Evolutionary conservation across 2,888 invertebrate species (phyloP).

Genomic region (Leptinotarsa rubiginosa): DNA sequence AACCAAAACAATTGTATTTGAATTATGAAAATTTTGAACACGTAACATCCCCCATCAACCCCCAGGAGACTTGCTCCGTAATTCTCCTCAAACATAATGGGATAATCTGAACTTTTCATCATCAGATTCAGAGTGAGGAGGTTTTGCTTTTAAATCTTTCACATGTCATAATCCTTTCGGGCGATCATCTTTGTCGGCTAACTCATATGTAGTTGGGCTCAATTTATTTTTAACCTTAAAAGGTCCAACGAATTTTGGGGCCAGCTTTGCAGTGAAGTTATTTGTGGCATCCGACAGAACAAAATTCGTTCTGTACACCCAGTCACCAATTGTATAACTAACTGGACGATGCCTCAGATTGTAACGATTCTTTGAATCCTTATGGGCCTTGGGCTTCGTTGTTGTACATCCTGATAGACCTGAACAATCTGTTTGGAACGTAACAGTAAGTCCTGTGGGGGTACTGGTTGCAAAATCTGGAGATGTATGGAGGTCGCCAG

Average conservation of each 20-base stretch:
- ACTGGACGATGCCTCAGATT: slow-evolving; percentile 14
- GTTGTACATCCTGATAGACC: slow-evolving; percentile 3
- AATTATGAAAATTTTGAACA: no score
- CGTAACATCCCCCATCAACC: no score
- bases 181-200: slow-evolving; percentile 22
- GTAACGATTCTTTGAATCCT: neutral
- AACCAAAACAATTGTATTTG: no score
- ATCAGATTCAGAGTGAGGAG: slow-evolving; percentile 1
- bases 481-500: no score
- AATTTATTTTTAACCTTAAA: slow-evolving; percentile 29
- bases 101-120: neutral
- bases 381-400: neutral
- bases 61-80: slow-evolving; percentile 3
- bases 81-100: slow-evolving; percentile 2
- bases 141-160: slow-evolving; percentile 29
- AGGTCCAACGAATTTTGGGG: slow-evolving; percentile 33
- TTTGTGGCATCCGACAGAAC: slow-evolving; percentile 35
- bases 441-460: neutral
- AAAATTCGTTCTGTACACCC: slow-evolving; percentile 28
- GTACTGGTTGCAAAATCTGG: no score
- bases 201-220: slow-evolving; percentile 31
- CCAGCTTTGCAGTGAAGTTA: slow-evolving; percentile 34
- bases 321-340: neutral
- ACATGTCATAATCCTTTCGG: slow-evolving; percentile 35
- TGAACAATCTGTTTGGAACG: neutral